Percentiles rank a stretch among this genome's conserved stretches.
Evolutionary conservation across 2,888 invertebrate genomes (phyloP).

Genomic region (Platycnemis pennipes): DNA sequence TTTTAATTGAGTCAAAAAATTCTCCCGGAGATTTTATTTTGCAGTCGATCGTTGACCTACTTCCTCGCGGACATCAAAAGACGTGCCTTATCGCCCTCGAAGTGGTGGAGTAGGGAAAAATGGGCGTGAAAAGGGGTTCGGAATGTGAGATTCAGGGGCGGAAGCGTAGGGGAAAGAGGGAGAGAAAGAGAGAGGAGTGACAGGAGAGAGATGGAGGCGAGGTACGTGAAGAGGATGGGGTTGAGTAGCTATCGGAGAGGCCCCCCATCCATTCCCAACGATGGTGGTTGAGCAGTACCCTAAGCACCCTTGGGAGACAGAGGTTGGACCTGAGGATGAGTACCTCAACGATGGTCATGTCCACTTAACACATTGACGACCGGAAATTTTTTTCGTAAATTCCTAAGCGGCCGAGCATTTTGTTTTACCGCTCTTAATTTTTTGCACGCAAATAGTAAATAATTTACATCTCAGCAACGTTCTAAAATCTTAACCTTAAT

Average conservation of each 20-base stretch:
- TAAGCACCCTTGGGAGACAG: background rate
- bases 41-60: constrained; percentile 30
- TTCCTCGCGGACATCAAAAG: constrained; percentile 54
- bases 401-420: too few species aligned
- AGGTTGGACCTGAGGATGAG: too few species aligned
- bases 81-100: constrained; percentile 56
- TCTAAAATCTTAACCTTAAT: too few species aligned
- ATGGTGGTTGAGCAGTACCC: background rate
- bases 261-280: background rate
- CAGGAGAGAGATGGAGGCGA: background rate
- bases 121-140: background rate
- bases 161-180: background rate
- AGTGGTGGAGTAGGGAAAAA: background rate
- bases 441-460: too few species aligned
- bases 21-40: background rate
- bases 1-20: background rate
- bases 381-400: too few species aligned
- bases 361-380: too few species aligned
- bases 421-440: too few species aligned
- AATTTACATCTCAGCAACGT: too few species aligned
- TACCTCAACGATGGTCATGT: too few species aligned
- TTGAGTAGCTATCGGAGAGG: background rate
- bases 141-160: background rate
- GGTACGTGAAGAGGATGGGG: background rate
- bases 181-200: background rate